Conservation (phyloP, 2,797 vertebrate genomes). For the Tokudaia muenninki region DNA sequence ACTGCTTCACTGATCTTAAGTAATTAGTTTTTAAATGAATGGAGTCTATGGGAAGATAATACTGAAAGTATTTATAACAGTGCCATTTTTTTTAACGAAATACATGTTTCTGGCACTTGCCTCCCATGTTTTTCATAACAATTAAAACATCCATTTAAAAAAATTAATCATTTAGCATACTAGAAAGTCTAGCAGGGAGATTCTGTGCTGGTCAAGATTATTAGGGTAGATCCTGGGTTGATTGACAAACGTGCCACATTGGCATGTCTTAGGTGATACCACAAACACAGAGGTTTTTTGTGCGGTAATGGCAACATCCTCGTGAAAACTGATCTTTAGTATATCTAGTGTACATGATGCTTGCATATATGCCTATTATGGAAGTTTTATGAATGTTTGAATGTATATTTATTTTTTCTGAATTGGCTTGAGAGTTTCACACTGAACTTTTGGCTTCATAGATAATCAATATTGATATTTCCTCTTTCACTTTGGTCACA, state of each 20-base stretch:
- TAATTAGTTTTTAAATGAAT: constrained; percentile 67
- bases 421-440: constrained; percentile 75
- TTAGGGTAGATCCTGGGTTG: constrained; percentile 62
- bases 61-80: constrained; percentile 58
- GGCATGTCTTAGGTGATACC: constrained; percentile 78
- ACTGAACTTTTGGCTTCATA: constrained; percentile 58
- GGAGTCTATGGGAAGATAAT: constrained; percentile 34
- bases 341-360: constrained; percentile 51
- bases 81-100: constrained; percentile 62
- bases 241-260: constrained; percentile 78
- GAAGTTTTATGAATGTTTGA: constrained; percentile 71
- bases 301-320: constrained; percentile 63
- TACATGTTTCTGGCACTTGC: constrained; percentile 49
- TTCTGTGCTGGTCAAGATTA: constrained; percentile 29
- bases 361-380: constrained; percentile 68
- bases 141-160: constrained; percentile 59
- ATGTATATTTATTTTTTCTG: constrained; percentile 71
- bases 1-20: constrained; percentile 16
- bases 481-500: constrained; percentile 53
- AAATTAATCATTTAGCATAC: constrained; percentile 40
- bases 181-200: constrained; percentile 50
- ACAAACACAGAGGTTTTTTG: constrained; percentile 70
- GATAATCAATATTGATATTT: constrained; percentile 59
- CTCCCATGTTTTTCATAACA: constrained; percentile 48
- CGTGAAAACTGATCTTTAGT: constrained; percentile 67